Conservation (phyloP, 2,888 invertebrate genomes). For the Stenotaenia linearis region DNA sequence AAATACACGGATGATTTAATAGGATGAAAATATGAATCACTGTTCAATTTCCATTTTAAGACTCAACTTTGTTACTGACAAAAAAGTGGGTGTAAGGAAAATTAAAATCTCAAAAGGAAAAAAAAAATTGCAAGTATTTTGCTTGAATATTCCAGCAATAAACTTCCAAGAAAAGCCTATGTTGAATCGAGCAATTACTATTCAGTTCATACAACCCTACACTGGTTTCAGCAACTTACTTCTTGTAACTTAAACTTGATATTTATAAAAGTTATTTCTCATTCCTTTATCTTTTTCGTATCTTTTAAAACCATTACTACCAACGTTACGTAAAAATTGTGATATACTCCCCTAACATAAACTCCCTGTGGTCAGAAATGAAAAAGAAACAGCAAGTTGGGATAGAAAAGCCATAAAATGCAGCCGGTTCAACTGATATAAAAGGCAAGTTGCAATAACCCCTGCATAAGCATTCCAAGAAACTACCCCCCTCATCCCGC, state of each 20-base stretch:
- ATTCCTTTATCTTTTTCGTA: background rate
- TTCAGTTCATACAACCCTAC: slow-evolving; percentile 2
- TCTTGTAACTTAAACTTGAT: background rate
- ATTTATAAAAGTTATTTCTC: background rate
- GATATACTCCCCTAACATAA: no score
- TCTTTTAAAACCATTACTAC: no score
- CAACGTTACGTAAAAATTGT: no score
- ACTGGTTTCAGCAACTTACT: slow-evolving; percentile 1
- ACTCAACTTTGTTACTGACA: no score
- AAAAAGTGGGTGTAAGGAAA: no score
- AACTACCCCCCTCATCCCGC: background rate
- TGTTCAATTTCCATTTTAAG: no score
- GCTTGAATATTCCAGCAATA: background rate
- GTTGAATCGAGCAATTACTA: slow-evolving; percentile 2
- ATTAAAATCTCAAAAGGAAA: no score
- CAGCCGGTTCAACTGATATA: slow-evolving; percentile 8
- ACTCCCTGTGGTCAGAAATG: background rate
- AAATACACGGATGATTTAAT: background rate
- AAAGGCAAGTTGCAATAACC: slow-evolving; percentile 26
- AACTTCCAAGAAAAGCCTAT: background rate
- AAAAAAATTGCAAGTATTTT: background rate
- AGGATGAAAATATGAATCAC: no score
- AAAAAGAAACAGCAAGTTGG: background rate
- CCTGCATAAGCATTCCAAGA: slow-evolving; percentile 21
- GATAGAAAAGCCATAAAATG: slow-evolving; percentile 16